phyloP scores from a whole-genome alignment of 2,888 invertebrate genomes.

The Microplitis deprimator region DNA sequence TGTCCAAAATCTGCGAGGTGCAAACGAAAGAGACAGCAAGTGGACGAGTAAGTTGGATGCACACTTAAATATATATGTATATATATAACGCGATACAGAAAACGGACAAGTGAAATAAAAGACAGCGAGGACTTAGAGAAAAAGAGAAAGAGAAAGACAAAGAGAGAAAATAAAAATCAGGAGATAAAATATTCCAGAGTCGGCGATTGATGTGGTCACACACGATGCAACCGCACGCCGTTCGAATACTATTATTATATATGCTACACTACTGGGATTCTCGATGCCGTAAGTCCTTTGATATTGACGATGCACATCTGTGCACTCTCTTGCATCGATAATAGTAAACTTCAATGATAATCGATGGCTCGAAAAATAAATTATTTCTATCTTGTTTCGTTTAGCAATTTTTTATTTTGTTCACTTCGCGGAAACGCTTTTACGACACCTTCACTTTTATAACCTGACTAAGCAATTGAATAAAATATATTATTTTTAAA shows the following conservation, averaged over 20 bases:
- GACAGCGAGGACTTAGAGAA: slow-evolving; percentile 40
- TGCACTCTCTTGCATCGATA: not conserved
- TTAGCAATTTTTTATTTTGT: not conserved
- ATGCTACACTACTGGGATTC: not conserved
- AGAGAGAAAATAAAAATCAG: slow-evolving; percentile 38
- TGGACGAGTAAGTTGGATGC: slow-evolving; percentile 19
- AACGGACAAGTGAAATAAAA: slow-evolving; percentile 21
- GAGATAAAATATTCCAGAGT: slow-evolving; percentile 44
- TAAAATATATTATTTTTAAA: not conserved
- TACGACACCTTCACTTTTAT: not conserved
- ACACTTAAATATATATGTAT: not conserved
- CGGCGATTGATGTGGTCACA: slow-evolving; percentile 70
- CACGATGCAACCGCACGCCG: slow-evolving; percentile 67
- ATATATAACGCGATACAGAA: not conserved
- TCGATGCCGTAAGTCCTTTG: not conserved
- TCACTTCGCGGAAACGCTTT: not conserved
- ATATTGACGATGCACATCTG: slow-evolving; percentile 1
- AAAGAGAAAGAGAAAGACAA: slow-evolving; percentile 45
- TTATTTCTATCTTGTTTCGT: not conserved
- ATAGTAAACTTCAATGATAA: not conserved
- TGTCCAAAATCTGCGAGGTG: slow-evolving; percentile 66
- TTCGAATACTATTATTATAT: slow-evolving; percentile 57
- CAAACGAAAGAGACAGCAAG: slow-evolving; percentile 60
- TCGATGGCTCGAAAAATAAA: not conserved
- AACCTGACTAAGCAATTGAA: not conserved